Evolutionary conservation across 1,140 invertebrate species (phyloP).

Genomic region (Aphis gossypii): DNA sequence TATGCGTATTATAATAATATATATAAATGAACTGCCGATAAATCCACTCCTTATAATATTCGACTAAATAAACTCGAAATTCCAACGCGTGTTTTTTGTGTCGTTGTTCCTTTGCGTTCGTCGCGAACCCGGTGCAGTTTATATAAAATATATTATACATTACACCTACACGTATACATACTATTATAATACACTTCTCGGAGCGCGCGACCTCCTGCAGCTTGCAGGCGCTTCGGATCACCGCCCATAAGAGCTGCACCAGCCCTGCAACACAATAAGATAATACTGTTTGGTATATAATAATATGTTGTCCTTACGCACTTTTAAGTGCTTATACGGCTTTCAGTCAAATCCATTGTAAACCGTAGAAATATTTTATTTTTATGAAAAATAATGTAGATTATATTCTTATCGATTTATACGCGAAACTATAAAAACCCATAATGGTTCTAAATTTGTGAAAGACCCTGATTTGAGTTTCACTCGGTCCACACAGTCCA

Average conservation of each 20-base stretch:
- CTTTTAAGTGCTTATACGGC: too few relatives aligned
- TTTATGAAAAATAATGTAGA: too few relatives aligned
- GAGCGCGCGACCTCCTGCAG: background rate
- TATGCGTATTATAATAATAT: background rate
- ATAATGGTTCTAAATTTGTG: background rate
- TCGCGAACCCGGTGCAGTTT: background rate
- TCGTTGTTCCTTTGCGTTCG: background rate
- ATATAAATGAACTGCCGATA: background rate
- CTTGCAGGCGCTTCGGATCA: background rate
- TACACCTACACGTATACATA: background rate
- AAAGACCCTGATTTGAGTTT: background rate
- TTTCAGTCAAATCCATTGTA: too few relatives aligned
- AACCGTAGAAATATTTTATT: too few relatives aligned
- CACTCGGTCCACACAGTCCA: background rate
- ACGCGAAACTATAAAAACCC: background rate
- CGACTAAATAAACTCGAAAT: background rate
- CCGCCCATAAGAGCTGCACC: too few relatives aligned
- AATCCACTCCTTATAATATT: background rate
- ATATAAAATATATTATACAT: background rate
- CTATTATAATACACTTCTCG: background rate
- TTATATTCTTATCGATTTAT: background rate
- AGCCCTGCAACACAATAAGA: too few relatives aligned
- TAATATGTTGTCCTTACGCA: too few relatives aligned
- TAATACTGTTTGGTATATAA: too few relatives aligned
- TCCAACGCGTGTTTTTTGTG: constrained; percentile 21